Base-by-base conservation (phyloP, 2,888 invertebrate species). In the Erebia aethiops region DNA sequence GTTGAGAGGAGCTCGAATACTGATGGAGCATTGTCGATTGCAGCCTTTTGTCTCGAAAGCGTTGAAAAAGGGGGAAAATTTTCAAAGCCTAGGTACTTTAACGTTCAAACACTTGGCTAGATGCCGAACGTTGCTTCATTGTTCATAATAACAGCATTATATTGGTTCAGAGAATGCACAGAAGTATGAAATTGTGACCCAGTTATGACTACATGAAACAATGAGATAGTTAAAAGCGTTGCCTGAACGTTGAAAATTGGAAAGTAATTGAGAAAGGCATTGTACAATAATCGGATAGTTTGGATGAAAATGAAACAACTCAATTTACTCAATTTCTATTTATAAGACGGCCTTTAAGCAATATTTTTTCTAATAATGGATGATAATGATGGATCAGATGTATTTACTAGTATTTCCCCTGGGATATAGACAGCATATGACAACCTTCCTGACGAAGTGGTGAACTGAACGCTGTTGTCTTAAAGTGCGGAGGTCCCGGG, bases 1-100 rank as follows among this genome's bases (percentile, higher is more conserved):
- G 18, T 54, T 35, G 13, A 54, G 16, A 26, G 5, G 56, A 13
- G 56, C 56, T 41, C 52, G 52, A 54, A 54, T 41, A 16, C 64
- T 18, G 52, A 18, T 52, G 26, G 18, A 54, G 64, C 41, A 64
- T 64, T 64, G 64, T 64, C 52, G 41, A 54, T 64, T 64, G 54
- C 52, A 13, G 64, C 13, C 64, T 52, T 51, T 64, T 64, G 64
- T 64, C 54, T 54, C 13, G 52, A 52, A 13, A 52, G 41, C 10
- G 52, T 26, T 35, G 54, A 54, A 64, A 41, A 52, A 54, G 16
- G 64, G 52, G 41, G 41, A 54, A 57, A 64, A 41, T 64, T 54
- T 13, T 18, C 51, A 49, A 64, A 54, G 54, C 64, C 54, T 64
- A 35, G 35, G 35, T 35, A 54, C 52, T 64, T 52, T 52, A 41